These are phyloP conservation scores for Tiliacea aurago DNA, from an alignment of 2,888 invertebrate species.

Conservation along the genomic window DNA sequence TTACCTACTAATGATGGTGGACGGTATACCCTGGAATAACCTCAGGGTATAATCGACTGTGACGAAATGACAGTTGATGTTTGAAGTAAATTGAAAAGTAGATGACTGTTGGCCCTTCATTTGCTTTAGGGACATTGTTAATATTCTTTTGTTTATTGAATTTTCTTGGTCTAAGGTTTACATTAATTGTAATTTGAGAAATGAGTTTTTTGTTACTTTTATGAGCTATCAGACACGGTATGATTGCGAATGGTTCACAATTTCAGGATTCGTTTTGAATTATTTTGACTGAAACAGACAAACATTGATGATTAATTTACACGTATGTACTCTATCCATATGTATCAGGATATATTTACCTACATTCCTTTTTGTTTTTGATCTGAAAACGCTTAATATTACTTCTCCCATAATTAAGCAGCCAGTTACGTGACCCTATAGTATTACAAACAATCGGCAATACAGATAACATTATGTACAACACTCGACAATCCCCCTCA, in stretches of 20 bases:
- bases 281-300: no score
- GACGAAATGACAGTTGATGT: slow-evolving; percentile 19
- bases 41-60: slow-evolving; percentile 10
- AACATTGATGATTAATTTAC: not conserved
- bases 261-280: no score
- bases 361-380: not conserved
- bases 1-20: slow-evolving; percentile 2
- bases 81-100: slow-evolving; percentile 28
- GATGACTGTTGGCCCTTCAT: not conserved
- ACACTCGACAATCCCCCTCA: not conserved
- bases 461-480: not conserved
- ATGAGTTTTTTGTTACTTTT: no score
- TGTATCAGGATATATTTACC: not conserved
- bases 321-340: no score
- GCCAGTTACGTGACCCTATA: not conserved
- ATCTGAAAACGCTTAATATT: not conserved
- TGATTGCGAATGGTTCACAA: no score
- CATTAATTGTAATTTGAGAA: no score
- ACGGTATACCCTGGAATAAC: slow-evolving; percentile 1
- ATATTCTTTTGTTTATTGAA: not conserved
- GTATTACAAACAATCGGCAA: not conserved
- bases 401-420: not conserved
- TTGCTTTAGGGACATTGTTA: not conserved
- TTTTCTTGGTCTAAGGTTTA: not conserved
- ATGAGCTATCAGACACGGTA: no score